Percentiles rank a stretch among this genome's conserved stretches.
These are phyloP conservation scores for Clarias pachynema DNA, from an alignment of 2,797 vertebrate species.

Conservation along the genomic window DNA sequence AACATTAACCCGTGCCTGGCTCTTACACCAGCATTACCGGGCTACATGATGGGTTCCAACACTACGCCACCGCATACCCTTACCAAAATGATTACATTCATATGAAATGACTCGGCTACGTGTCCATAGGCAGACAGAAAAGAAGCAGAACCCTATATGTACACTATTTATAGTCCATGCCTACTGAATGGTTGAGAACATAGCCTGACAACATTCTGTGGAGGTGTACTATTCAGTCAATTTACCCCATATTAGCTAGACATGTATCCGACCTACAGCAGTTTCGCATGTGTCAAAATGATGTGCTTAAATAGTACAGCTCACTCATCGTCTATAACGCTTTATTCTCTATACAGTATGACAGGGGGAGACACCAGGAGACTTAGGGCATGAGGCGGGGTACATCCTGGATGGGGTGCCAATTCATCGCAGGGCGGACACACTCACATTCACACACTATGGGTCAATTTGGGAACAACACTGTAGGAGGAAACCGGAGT, in stretches of 20 bases:
- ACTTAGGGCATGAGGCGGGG: too few species aligned
- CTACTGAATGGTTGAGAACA: background rate
- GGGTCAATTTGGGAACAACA: too few species aligned
- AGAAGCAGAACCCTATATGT: background rate
- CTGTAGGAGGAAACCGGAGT: too few species aligned
- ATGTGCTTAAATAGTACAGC: background rate
- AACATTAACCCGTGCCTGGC: conserved; percentile 55
- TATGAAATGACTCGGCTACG: background rate
- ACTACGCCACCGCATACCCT: background rate
- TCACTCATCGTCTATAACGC: too few species aligned
- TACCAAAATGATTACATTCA: background rate
- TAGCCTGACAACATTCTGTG: background rate
- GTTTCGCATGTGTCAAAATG: background rate
- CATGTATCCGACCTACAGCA: background rate
- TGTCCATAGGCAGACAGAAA: background rate
- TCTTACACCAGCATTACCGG: background rate
- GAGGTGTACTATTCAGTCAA: background rate
- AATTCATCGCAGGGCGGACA: too few species aligned
- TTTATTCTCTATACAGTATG: too few species aligned
- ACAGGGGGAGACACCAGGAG: too few species aligned
- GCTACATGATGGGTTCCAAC: background rate
- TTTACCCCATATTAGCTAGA: too few species aligned
- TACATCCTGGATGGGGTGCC: too few species aligned
- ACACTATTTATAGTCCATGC: background rate
- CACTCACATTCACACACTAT: too few species aligned